Conservation (phyloP, 2,888 invertebrate species). For the Pediacus dermestoides region DNA sequence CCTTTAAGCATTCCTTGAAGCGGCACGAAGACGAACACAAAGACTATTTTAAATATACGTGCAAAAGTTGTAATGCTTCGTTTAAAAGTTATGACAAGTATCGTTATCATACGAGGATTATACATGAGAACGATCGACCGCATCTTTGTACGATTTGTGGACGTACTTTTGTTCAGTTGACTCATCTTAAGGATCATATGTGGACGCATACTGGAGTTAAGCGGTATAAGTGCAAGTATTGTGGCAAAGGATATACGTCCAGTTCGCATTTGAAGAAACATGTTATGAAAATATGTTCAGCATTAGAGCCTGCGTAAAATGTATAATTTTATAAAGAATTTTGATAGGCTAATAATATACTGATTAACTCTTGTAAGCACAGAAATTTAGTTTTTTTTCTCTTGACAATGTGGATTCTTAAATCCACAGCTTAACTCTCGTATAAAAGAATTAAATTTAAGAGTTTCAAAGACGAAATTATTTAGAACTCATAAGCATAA, state of each 20-base stretch:
- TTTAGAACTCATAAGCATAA: too few species aligned
- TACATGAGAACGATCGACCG: conserved; percentile 25
- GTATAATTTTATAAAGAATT: too few species aligned
- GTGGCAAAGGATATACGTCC: conserved; percentile 32
- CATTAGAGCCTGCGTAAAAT: too few species aligned
- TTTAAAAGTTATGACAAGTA: conserved; percentile 29
- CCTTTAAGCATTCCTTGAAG: conserved; percentile 21
- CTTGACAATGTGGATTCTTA: too few species aligned
- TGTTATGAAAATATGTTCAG: too few species aligned
- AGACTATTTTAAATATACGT: conserved; percentile 23
- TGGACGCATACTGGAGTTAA: conserved; percentile 34
- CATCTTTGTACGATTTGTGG: conserved; percentile 32
- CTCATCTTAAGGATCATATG: conserved; percentile 35
- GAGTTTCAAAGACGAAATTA: too few species aligned
- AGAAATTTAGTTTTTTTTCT: too few species aligned
- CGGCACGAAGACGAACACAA: conserved; percentile 28
- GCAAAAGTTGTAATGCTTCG: conserved; percentile 27
- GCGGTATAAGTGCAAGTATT: conserved; percentile 31
- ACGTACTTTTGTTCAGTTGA: conserved; percentile 27
- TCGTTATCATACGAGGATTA: conserved; percentile 28
- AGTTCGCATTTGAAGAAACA: conserved; percentile 28
- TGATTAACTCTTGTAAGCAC: too few species aligned
- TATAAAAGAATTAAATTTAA: too few species aligned
- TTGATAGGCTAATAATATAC: too few species aligned
- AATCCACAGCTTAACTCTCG: too few species aligned